Conservation (phyloP, 2,888 invertebrate genomes). For the Cephus spinipes region DNA sequence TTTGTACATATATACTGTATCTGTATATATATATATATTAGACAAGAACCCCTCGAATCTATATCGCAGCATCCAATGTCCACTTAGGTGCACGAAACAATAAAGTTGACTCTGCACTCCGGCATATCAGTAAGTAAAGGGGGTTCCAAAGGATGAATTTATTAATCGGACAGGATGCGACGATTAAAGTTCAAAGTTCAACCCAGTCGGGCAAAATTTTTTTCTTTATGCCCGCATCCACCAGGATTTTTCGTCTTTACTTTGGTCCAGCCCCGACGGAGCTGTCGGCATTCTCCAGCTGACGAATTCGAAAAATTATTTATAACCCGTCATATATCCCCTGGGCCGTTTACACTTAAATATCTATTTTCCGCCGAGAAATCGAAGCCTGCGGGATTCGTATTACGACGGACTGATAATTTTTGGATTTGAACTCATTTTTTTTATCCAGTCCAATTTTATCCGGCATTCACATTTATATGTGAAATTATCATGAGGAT, state of each 20-base stretch:
- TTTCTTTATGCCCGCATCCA: background rate
- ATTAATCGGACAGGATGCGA: background rate
- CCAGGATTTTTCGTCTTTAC: background rate
- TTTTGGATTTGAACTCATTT: too few relatives aligned
- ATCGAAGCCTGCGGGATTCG: background rate
- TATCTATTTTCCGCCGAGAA: background rate
- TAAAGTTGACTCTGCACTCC: background rate
- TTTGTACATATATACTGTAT: background rate
- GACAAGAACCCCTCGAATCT: background rate
- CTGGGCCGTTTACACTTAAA: background rate
- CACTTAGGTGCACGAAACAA: background rate
- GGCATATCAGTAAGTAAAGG: background rate
- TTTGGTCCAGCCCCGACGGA: background rate
- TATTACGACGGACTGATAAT: background rate
- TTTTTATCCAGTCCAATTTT: background rate
- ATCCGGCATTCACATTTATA: background rate
- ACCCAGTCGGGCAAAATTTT: background rate
- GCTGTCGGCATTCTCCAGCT: background rate
- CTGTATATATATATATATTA: too few relatives aligned
- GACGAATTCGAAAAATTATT: slow-evolving; percentile 6
- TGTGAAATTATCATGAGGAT: background rate
- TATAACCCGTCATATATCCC: background rate
- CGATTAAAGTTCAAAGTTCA: background rate
- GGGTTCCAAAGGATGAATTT: background rate
- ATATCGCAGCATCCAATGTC: background rate